Conservation (phyloP, 2,113 vertebrate species). For the Micronycteris hirsuta region DNA sequence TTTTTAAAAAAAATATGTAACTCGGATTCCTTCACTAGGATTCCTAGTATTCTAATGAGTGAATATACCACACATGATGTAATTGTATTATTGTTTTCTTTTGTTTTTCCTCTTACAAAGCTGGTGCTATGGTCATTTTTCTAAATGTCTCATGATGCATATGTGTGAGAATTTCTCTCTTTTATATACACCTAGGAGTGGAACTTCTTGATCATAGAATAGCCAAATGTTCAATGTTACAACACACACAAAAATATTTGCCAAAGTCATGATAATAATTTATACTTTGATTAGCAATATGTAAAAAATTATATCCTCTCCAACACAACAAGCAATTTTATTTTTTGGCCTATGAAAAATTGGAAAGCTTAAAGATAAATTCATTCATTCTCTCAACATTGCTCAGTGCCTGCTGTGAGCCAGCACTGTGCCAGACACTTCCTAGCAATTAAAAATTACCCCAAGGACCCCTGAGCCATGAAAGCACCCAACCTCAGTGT, state of each 20-base stretch:
- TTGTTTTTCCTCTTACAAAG: background rate
- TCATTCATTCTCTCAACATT: background rate
- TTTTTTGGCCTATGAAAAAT: background rate
- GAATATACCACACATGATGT: background rate
- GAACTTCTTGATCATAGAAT: background rate
- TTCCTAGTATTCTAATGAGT: background rate
- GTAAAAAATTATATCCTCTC: background rate
- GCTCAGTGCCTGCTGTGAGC: background rate
- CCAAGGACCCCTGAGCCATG: background rate
- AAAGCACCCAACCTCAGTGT: background rate
- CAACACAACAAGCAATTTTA: background rate
- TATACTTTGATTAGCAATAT: background rate
- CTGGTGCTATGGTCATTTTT: background rate
- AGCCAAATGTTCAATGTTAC: background rate
- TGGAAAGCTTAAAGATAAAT: background rate
- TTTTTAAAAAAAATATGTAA: background rate
- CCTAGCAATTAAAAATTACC: background rate
- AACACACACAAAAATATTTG: background rate
- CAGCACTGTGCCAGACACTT: background rate
- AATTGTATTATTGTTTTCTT: background rate
- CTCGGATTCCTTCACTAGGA: background rate
- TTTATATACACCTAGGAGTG: background rate
- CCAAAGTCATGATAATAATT: background rate
- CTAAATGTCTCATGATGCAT: background rate
- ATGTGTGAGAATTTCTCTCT: background rate